phyloP scores from a whole-genome alignment of 2,113 vertebrate genomes.

The Ammodytes dubius region DNA sequence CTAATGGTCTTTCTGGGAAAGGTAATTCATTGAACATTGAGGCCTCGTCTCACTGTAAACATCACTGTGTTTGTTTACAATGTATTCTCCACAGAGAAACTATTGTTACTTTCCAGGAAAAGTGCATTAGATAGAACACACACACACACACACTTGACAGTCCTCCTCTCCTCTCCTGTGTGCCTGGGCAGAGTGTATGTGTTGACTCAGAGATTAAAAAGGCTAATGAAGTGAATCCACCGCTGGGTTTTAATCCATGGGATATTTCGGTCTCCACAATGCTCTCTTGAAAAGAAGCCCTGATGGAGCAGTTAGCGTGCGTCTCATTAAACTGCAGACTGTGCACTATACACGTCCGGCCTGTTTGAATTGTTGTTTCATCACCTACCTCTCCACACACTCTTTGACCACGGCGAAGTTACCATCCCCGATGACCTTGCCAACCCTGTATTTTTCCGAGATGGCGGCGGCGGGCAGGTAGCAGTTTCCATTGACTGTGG shows the following conservation, averaged over 20 bases:
- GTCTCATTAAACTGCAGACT: slow-evolving; percentile 19
- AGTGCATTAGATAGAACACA: slow-evolving; percentile 5
- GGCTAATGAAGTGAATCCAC: slow-evolving; percentile 60
- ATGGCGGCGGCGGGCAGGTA: slow-evolving; percentile 85
- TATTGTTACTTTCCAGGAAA: slow-evolving; percentile 3
- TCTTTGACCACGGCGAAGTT: slow-evolving; percentile 99
- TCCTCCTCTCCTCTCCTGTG: not conserved
- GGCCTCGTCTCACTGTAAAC: not conserved
- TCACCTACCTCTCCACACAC: slow-evolving; percentile 91
- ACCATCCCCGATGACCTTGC: slow-evolving; percentile 97
- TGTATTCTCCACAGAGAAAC: not conserved
- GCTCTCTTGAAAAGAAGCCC: slow-evolving; percentile 30
- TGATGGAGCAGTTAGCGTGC: slow-evolving; percentile 18
- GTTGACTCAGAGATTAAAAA: slow-evolving; percentile 54
- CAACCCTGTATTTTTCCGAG: slow-evolving; percentile 94
- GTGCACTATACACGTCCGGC: not conserved
- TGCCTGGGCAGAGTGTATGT: slow-evolving; percentile 13
- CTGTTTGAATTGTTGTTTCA: not conserved
- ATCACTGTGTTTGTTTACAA: slow-evolving; percentile 10
- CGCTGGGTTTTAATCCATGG: slow-evolving; percentile 43
- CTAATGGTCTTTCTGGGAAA: not conserved
- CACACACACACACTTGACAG: slow-evolving; percentile 2
- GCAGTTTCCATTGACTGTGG: slow-evolving; percentile 92
- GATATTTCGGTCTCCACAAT: slow-evolving; percentile 46
- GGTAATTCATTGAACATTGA: not conserved